These are phyloP conservation scores for Echeneis naucrates DNA, from an alignment of 2,797 vertebrate genomes.

Conservation along the genomic window DNA sequence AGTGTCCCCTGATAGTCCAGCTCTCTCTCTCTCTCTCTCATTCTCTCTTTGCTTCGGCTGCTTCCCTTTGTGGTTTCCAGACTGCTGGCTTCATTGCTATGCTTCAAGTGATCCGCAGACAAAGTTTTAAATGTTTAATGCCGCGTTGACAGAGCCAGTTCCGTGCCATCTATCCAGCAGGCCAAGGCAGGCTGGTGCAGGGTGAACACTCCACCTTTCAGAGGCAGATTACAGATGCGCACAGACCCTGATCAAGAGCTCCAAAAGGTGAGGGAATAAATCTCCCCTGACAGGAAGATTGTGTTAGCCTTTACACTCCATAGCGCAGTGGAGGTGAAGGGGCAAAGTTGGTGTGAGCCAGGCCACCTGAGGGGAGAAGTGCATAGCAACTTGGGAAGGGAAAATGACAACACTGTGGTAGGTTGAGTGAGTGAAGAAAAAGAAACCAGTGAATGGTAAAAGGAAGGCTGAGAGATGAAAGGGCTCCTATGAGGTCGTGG, in stretches of 20 bases:
- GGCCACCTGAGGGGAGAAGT: constrained; percentile 32
- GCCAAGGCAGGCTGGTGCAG: constrained; percentile 35
- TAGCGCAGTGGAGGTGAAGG: constrained; percentile 52
- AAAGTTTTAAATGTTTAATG: constrained; percentile 79
- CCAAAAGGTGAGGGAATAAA: constrained; percentile 75
- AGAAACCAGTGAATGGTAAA: constrained; percentile 34
- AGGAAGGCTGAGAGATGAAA: constrained; percentile 36
- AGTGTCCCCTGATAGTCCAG: constrained; percentile 32
- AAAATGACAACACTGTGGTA: constrained; percentile 38
- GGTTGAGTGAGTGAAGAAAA: constrained; percentile 19
- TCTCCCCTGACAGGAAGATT: constrained; percentile 72
- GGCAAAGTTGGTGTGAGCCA: constrained; percentile 49
- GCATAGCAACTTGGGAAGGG: constrained; percentile 23
- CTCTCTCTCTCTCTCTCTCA: constrained; percentile 14
- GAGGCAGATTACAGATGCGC: constrained; percentile 70
- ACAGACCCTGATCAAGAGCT: constrained; percentile 67
- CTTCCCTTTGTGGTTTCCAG: constrained; percentile 44
- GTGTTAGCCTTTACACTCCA: constrained; percentile 65
- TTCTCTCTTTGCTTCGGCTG: constrained; percentile 29
- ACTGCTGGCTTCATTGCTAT: constrained; percentile 57
- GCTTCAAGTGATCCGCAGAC: constrained; percentile 57
- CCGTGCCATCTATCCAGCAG: constrained; percentile 53
- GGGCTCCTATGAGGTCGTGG: constrained; percentile 24
- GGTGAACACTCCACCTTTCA: constrained; percentile 67
- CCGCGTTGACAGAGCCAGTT: constrained; percentile 57